Evolutionary conservation across 1,140 invertebrate genomes (phyloP).

Genomic region (Matsumurasca onukii): DNA sequence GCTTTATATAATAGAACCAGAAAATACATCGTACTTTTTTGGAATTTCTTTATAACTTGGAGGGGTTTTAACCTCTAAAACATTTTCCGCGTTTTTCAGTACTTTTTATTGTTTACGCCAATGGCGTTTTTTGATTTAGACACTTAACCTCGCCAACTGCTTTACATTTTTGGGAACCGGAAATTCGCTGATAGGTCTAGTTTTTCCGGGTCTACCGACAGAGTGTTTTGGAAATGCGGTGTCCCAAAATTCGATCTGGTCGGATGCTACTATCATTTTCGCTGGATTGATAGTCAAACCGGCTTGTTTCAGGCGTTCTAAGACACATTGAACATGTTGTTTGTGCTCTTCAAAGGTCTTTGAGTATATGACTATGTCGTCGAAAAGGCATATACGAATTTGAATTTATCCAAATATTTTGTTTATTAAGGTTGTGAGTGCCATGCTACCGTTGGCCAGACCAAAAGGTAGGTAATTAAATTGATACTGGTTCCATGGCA

Average conservation of each 20-base stretch:
- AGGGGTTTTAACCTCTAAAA: too few relatives aligned
- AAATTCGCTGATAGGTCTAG: too few relatives aligned
- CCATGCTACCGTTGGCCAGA: background rate
- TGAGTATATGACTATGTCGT: background rate
- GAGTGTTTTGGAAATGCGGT: too few relatives aligned
- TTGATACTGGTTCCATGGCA: background rate
- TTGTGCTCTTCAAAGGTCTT: background rate
- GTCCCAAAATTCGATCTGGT: background rate
- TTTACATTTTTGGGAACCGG: too few relatives aligned
- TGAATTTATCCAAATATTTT: constrained; percentile 16
- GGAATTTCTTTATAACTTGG: too few relatives aligned
- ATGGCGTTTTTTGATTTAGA: too few relatives aligned
- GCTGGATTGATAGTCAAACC: background rate
- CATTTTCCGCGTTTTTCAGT: too few relatives aligned
- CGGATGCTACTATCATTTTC: background rate
- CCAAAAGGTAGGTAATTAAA: background rate
- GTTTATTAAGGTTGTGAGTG: background rate
- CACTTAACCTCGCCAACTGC: too few relatives aligned
- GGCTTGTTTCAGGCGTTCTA: background rate
- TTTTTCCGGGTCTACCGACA: too few relatives aligned
- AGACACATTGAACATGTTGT: background rate
- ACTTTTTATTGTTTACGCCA: too few relatives aligned
- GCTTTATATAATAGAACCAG: too few relatives aligned
- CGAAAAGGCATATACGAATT: background rate
- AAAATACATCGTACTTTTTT: too few relatives aligned